Evolutionary conservation across 1,140 invertebrate genomes (phyloP), one percentile per base, ranked within the genome.

Genomic region (Proctacanthus coquilletti): DNA sequence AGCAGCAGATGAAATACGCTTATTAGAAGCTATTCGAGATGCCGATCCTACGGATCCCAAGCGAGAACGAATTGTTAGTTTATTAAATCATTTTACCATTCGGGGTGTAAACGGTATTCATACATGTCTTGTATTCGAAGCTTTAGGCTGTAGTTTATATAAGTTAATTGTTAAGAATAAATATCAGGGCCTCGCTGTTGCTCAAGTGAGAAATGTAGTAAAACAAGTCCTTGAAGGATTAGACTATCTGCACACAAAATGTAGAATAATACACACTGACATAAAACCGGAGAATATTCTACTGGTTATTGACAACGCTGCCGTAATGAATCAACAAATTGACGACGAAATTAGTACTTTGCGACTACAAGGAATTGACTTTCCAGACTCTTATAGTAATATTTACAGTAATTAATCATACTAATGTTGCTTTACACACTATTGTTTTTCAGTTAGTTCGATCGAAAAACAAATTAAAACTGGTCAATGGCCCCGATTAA

Each of bases 281-380:
- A 95, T 99, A 47, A 99, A 99, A 62, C 95, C 95, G 36, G 95
- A 99, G 67, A 99, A 99, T 72, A 92, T 98, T 35, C 68, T 98
- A 23, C 70, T 97, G 44, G 92, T 86, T 64, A 45, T 60, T 81
- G 48, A 85, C 83, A 65, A 71, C 92, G 49, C 88, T 83, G 41
- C 80, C 75, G 42, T 87, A 75, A 41, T 66, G 86, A 48, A 80
- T 89, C 51, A 92, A 83, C 60, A 92, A 84, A 49, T 89, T 83
- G 41, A 89, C 84, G 36, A 86, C 78, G 62, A 81, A 84, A 60
- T 82, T 78, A 54, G 79, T 77, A 64, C 75, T 80, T 52, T 76
- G 77, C 50, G 67, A 56, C 49, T 69, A 68, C 38, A 75, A 72
- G 53, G 71, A 70, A 38, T 50, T 14, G 54, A 60, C 19, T 60